Evolutionary conservation across 2,888 invertebrate genomes (phyloP), one percentile per base, ranked within the genome.

Genomic region (Hermaeophaga mercurialis): DNA sequence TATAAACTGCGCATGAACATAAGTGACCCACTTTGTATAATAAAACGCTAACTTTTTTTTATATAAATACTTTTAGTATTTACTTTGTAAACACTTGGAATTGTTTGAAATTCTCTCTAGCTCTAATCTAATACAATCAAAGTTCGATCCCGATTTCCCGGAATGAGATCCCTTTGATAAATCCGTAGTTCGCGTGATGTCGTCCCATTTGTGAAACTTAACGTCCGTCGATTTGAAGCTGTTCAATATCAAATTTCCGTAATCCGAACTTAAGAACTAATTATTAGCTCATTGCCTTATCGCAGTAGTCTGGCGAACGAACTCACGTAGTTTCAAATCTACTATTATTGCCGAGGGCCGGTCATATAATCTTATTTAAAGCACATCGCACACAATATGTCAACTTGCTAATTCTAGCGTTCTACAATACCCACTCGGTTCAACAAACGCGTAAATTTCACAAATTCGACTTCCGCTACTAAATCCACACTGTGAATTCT

Each of bases 201-300:
- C 38, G 26, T 48, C 12, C 28, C 48, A 39, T 48, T 48, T 39
- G 28, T 18, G 15, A 19, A 48, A 38, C 15, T 38, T 38, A 38
- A 48, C 28, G 47, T 34, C 33, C 22, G 47, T 24, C 24, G 38
- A 48, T 48, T 48, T 39, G 28, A 28, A 28, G 48, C 39, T 17
- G 48, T 48, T 48, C 48, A 48, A 48, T 48, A 38, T 48, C 39
- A 39, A 48, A 48, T 48, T 48, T 48, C 48, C 48, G 26, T 48
- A 48, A 48, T 48, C 38, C 48, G 17, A 48, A 48, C 47, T 47
- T 38, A 47, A 50, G 43, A 50, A 50, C 43, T 43, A 43, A 52
- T 52, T 52, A 44, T 34, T 33, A 44, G 52, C 39, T 50, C 34
- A 12, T 43, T 44, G 52, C 52, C 52, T 52, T 52, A 52, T 52